Evolutionary conservation across 2,113 vertebrate genomes (phyloP), one percentile per base, ranked within the genome.

Genomic region (Ursus arctos): DNA sequence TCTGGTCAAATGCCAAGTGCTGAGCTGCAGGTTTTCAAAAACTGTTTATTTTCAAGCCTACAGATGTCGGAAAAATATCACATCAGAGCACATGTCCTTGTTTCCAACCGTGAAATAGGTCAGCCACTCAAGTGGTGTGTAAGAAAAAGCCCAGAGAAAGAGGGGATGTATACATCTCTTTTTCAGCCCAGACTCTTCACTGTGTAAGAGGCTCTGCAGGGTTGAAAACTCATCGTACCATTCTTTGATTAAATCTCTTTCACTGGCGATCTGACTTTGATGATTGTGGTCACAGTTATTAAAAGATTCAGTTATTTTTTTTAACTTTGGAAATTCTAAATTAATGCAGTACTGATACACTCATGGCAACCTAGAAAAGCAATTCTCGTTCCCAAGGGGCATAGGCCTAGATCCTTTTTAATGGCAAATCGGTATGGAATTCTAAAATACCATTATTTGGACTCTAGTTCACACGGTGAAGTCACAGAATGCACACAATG

Each of bases 41-140:
- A 77, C 10, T 83, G 74, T 88, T 94, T 87, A 57, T 83, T 93
- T 96, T 94, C 43, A 92, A 92, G 21, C 21, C 71, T 55, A 43
- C 19, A 57, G 49, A 93, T 59, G 33, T 79, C 51, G 63, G 36
- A 57, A 81, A 95, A 77, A 76, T 18, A 36, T 33, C 61, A 57
- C 40, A 16, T 67, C 7, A 0, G 14, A 55, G 24, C 57, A 63
- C n/a, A 12, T 51, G 65, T 59, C 31, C 40, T 59, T 28, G 28
- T 63, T 89, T 49, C 76, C 49, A 69, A 74, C 9, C 13, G 63
- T n/a, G 76, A 82, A 89, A 9, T 53, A 79, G 91, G 82, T 43
- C 91, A 69, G 55, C 36, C 69, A 21, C 74, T 61, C 65, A 57
- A 59, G 71, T 92, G 53, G 88, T 84, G 8, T 59, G 61, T 65